Base-by-base conservation (phyloP, 1,140 invertebrate genomes). In the Coenobita brevimanus region DNA sequence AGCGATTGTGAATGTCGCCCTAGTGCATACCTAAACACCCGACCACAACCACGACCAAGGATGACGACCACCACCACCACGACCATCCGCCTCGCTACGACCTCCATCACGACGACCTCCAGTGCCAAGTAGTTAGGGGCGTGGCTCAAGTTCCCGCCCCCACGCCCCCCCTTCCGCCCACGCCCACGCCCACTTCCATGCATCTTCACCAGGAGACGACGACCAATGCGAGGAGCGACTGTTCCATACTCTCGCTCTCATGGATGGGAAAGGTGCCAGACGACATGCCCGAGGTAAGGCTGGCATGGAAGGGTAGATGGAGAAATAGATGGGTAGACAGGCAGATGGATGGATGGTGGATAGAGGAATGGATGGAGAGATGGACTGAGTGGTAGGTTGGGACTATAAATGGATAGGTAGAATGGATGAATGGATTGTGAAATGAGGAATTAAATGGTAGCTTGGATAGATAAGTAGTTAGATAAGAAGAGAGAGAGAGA, bases 191-290 rank as follows among this genome's bases (percentile, higher is more conserved):
- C 13, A 41, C 36, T 27, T 82, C 83, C 69, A 94, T 94, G 94
- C 93, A 94, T 92, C 92, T 94, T 43, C 93, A 94, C 94, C 98
- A 99, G 93, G 98, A 99, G 93, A 95, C 96, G 91, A 97, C 97
- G 92, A 95, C 95, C 91, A 98, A 97, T 92, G 97, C 97, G 86
- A 96, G 97, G 93, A 98, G 97, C 93, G 98, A 99, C 93, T 98
- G 97, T 93, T 96, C 97, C 91, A 97, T 99, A 91, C 94, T 98
- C 89, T 97, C 97, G 90, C 94, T 99, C 91, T 98, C 97, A 91
- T 99, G 98, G 98, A 99, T 99, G 98, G 97, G 97, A 90, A 98
- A 98, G 93, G 97, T 98, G 90, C 97, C 97, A 83, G 98, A 99
- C 92, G 97, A 98, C 92, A 94, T 98, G 91, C 97, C 97, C 41